Evolutionary conservation across 2,888 invertebrate genomes (phyloP).

Genomic region (Lysandra bellargus): DNA sequence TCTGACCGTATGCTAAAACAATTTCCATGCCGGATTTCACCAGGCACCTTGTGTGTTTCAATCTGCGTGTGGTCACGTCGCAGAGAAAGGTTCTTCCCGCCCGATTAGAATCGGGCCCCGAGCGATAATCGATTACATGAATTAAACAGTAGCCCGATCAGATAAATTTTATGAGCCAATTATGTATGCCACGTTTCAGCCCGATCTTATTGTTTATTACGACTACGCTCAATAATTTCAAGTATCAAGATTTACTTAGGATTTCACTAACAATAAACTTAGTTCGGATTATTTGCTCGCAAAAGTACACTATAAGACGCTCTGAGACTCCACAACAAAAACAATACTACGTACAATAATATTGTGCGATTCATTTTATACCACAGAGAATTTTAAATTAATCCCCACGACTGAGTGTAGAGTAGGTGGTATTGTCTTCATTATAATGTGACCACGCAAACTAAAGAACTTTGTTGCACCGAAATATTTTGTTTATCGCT

Average conservation of each 20-base stretch:
- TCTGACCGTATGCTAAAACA: constrained; percentile 16
- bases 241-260: constrained; percentile 27
- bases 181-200: constrained; percentile 29
- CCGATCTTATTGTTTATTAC: constrained; percentile 44
- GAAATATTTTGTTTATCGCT: no score
- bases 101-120: constrained; percentile 59
- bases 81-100: constrained; percentile 49
- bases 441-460: no score
- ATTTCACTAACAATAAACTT: background rate
- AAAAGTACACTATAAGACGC: constrained; percentile 1
- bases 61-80: constrained; percentile 60
- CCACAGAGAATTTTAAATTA: background rate
- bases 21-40: constrained; percentile 18
- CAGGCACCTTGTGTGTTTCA: constrained; percentile 32
- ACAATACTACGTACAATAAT: background rate
- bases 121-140: constrained; percentile 55
- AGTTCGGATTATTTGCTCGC: constrained; percentile 1
- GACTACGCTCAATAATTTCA: constrained; percentile 27
- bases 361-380: background rate
- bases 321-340: constrained; percentile 1
- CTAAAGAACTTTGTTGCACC: no score
- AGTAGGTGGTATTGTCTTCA: no score
- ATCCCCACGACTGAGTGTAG: background rate
- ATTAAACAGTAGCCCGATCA: constrained; percentile 53
- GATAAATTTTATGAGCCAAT: constrained; percentile 51